phyloP scores from a whole-genome alignment of 2,888 invertebrate genomes.

The Ectemnius cavifrons region DNA sequence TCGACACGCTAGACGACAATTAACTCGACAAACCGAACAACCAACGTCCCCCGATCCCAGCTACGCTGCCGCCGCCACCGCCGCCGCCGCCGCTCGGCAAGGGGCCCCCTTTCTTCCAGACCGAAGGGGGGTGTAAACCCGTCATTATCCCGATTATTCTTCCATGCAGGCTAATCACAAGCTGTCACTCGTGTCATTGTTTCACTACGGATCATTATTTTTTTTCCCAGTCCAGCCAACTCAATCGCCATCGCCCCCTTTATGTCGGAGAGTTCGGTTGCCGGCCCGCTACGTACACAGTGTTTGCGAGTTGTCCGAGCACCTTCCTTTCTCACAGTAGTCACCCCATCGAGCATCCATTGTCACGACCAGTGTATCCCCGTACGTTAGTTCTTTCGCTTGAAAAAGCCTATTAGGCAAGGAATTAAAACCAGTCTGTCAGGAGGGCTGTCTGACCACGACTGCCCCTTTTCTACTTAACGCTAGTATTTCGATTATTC shows the following conservation, averaged over 20 bases:
- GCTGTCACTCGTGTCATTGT: constrained; percentile 72
- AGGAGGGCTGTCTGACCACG: too few species aligned
- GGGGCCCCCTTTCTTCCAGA: constrained; percentile 44
- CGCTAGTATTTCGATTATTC: too few species aligned
- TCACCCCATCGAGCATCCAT: constrained; percentile 39
- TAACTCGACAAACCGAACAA: constrained; percentile 73
- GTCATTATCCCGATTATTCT: constrained; percentile 76
- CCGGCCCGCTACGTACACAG: not conserved
- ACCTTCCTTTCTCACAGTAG: constrained; percentile 9
- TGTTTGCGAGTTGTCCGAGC: constrained; percentile 5
- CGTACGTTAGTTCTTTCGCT: constrained; percentile 59
- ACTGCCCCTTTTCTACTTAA: too few species aligned
- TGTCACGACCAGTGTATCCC: constrained; percentile 57
- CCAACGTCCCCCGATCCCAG: constrained; percentile 48
- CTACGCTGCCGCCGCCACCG: constrained; percentile 22
- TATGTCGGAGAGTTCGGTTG: not conserved
- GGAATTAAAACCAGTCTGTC: constrained; percentile 52
- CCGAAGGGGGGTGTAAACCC: constrained; percentile 71
- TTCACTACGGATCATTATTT: constrained; percentile 69
- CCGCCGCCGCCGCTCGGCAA: too few species aligned
- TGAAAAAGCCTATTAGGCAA: constrained; percentile 62
- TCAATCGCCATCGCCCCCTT: too few species aligned
- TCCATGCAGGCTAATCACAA: constrained; percentile 73
- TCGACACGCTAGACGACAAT: constrained; percentile 76
- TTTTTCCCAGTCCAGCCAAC: constrained; percentile 15